Evolutionary conservation across 2,113 vertebrate genomes (phyloP).

Genomic region (western clawed frog (Xenopus tropicalis)): UCB_Xtro_10.0 CM004445.2:108297501-108298000

Average conservation of each 20-base stretch:
- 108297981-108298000: neutral
- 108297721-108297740: neutral
- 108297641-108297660: too few relatives aligned
- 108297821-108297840: neutral
- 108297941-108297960: neutral
- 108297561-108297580: too few relatives aligned
- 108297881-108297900: neutral
- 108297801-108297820: neutral
- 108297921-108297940: neutral
- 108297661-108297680: too few relatives aligned
- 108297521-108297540: too few relatives aligned
- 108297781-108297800: neutral
- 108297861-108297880: neutral
- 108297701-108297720: neutral
- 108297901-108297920: slow-evolving; percentile 1
- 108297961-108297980: neutral
- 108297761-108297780: neutral
- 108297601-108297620: too few relatives aligned
- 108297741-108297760: neutral
- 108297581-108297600: too few relatives aligned
- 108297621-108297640: too few relatives aligned
- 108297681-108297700: too few relatives aligned
- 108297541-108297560: too few relatives aligned
- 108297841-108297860: neutral
- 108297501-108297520: too few relatives aligned